Evolutionary conservation across 2,888 invertebrate genomes (phyloP).

Genomic region (Monochamus alternatus): DNA sequence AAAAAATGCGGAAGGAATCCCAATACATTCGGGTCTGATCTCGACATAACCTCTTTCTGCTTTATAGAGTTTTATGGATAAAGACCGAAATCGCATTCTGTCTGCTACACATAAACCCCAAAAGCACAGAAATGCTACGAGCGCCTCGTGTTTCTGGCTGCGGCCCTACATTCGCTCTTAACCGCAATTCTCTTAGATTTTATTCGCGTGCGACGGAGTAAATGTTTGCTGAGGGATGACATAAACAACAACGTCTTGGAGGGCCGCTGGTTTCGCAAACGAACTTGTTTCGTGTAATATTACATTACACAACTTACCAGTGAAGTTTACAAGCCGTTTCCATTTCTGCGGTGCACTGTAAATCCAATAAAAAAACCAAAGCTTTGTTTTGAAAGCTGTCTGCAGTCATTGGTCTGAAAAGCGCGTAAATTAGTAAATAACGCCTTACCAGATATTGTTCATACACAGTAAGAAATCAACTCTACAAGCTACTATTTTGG

Average conservation of each 20-base stretch:
- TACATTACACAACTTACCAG: no score
- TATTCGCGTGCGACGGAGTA: slow-evolving; percentile 6
- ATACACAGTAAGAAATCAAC: no score
- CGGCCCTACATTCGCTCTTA: slow-evolving; percentile 23
- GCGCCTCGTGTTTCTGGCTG: slow-evolving; percentile 17
- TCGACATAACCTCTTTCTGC: slow-evolving; percentile 28
- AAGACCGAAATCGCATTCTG: slow-evolving; percentile 48
- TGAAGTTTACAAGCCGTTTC: no score
- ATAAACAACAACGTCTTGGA: slow-evolving; percentile 4
- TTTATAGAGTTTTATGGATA: slow-evolving; percentile 42
- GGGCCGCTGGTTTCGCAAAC: neutral
- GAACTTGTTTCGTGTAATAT: neutral
- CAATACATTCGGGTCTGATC: slow-evolving; percentile 31
- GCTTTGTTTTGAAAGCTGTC: no score
- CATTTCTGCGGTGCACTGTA: no score
- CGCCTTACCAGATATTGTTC: no score
- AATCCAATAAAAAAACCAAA: no score
- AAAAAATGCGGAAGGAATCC: slow-evolving; percentile 17
- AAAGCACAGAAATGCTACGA: slow-evolving; percentile 30
- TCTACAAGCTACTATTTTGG: no score
- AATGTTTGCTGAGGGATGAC: slow-evolving; percentile 16
- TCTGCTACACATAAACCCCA: slow-evolving; percentile 36
- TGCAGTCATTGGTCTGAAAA: no score
- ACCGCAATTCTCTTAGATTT: slow-evolving; percentile 19
- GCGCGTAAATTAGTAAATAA: no score